Percentiles rank a stretch among this genome's conserved stretches.
Evolutionary conservation across 2,113 vertebrate species (phyloP).

Genomic region (Mola mola): DNA sequence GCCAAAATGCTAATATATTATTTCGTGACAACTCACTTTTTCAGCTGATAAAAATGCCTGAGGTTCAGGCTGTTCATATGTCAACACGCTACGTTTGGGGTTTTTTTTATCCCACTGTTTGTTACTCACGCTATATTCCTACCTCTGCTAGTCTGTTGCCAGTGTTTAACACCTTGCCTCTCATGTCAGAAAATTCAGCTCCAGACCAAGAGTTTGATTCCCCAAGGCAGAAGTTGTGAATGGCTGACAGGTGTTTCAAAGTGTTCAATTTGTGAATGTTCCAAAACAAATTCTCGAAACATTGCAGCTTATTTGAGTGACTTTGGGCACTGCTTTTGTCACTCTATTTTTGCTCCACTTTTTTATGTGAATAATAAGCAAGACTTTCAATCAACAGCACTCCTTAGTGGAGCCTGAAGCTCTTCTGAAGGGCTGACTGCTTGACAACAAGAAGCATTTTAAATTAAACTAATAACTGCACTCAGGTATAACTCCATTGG

Average conservation of each 20-base stretch:
- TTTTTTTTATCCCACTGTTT: conserved; percentile 15
- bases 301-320: conserved; percentile 53
- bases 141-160: conserved; percentile 38
- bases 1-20: conserved; percentile 31
- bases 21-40: conserved; percentile 47
- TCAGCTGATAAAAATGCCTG: conserved; percentile 39
- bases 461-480: conserved; percentile 26
- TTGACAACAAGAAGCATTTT: conserved; percentile 30
- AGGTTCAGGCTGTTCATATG: conserved; percentile 44
- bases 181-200: conserved; percentile 64
- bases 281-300: conserved; percentile 74
- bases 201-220: conserved; percentile 67
- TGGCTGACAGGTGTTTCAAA: conserved; percentile 75
- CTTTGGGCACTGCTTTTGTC: conserved; percentile 64
- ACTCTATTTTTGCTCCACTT: conserved; percentile 58
- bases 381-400: conserved; percentile 57
- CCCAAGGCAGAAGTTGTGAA: conserved; percentile 69
- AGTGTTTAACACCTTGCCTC: conserved; percentile 51
- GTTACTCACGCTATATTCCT: conserved; percentile 19
- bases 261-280: conserved; percentile 74
- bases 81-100: conserved; percentile 45
- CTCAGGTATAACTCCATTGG: not conserved
- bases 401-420: conserved; percentile 30
- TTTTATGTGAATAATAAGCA: conserved; percentile 33
- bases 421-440: conserved; percentile 25